These are phyloP conservation scores for Trissolcus basalis DNA, from an alignment of 1,140 invertebrate species.

Conservation along the genomic window DNA sequence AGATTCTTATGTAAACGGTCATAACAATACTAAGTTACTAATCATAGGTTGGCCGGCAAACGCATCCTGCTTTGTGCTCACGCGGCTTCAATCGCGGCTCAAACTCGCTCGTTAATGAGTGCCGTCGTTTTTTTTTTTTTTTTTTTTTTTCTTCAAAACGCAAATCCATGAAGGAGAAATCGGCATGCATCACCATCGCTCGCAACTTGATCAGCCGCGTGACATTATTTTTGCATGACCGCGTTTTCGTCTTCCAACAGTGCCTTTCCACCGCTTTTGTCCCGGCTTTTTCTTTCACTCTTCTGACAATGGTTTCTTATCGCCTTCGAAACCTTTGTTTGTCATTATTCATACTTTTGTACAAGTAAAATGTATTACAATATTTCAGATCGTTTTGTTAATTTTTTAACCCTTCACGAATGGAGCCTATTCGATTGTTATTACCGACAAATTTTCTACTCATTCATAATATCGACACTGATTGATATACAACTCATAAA, in stretches of 20 bases:
- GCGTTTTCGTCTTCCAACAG: slow-evolving; percentile 43
- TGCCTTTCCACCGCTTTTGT: slow-evolving; percentile 12
- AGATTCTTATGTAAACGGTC: slow-evolving; percentile 71
- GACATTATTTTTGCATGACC: slow-evolving; percentile 48
- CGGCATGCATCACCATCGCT: slow-evolving; percentile 28
- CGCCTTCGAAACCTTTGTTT: background rate
- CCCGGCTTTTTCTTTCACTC: slow-evolving; percentile 12
- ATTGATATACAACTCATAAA: no score
- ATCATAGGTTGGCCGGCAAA: slow-evolving; percentile 60
- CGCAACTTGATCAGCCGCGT: slow-evolving; percentile 47
- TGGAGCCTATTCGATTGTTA: no score
- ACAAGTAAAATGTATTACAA: no score
- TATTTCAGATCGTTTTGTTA: no score
- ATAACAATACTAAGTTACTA: slow-evolving; percentile 67
- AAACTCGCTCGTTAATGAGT: slow-evolving; percentile 42
- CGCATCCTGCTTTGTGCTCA: slow-evolving; percentile 58
- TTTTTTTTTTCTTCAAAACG: slow-evolving; percentile 36
- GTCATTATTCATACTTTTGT: background rate
- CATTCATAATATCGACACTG: no score
- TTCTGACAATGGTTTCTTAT: background rate
- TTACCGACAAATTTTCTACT: no score
- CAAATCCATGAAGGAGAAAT: slow-evolving; percentile 54
- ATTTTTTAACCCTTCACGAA: no score
- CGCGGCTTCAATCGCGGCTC: slow-evolving; percentile 34
- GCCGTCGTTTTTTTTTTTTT: slow-evolving; percentile 29